These are phyloP conservation scores for Marisa cornuarietis DNA, from an alignment of 1,140 invertebrate genomes.

Conservation along the genomic window DNA sequence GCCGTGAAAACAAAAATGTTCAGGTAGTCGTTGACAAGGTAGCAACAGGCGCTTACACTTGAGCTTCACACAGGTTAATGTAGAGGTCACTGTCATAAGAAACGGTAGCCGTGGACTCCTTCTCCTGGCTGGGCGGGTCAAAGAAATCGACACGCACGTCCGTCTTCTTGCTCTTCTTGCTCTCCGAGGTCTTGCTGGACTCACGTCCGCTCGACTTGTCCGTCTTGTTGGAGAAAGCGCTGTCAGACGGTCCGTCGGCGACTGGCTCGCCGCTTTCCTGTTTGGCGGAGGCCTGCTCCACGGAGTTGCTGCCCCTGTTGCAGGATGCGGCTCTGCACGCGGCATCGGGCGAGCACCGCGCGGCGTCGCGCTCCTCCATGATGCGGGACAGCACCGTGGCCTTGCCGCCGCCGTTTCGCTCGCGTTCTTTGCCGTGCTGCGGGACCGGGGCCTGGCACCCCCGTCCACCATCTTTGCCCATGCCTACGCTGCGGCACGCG, in stretches of 20 bases:
- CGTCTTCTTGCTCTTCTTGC: slow-evolving; percentile 40
- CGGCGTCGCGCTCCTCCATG: slow-evolving; percentile 55
- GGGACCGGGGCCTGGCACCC: background rate
- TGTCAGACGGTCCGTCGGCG: slow-evolving; percentile 47
- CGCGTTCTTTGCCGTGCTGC: slow-evolving; percentile 58
- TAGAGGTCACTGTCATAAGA: slow-evolving; percentile 63
- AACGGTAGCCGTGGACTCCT: slow-evolving; percentile 61
- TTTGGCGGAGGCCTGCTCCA: slow-evolving; percentile 27
- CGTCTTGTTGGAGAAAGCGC: slow-evolving; percentile 45
- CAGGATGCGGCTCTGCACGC: slow-evolving; percentile 26
- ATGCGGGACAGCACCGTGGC: slow-evolving; percentile 55
- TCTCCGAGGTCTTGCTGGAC: slow-evolving; percentile 23
- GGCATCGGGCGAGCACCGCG: slow-evolving; percentile 24
- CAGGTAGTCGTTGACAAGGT: background rate
- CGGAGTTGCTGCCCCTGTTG: slow-evolving; percentile 27
- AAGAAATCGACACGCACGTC: slow-evolving; percentile 55
- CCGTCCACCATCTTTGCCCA: background rate
- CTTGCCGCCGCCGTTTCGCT: slow-evolving; percentile 36
- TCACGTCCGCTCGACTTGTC: slow-evolving; percentile 44
- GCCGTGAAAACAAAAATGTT: too few relatives aligned
- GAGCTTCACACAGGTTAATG: slow-evolving; percentile 62
- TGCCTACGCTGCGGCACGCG: slow-evolving; percentile 4
- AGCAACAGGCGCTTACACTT: slow-evolving; percentile 40
- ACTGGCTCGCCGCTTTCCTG: slow-evolving; percentile 29
- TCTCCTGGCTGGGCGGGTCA: slow-evolving; percentile 61